Conservation (phyloP, 2,113 vertebrate genomes). For the Passerina amoena region DNA sequence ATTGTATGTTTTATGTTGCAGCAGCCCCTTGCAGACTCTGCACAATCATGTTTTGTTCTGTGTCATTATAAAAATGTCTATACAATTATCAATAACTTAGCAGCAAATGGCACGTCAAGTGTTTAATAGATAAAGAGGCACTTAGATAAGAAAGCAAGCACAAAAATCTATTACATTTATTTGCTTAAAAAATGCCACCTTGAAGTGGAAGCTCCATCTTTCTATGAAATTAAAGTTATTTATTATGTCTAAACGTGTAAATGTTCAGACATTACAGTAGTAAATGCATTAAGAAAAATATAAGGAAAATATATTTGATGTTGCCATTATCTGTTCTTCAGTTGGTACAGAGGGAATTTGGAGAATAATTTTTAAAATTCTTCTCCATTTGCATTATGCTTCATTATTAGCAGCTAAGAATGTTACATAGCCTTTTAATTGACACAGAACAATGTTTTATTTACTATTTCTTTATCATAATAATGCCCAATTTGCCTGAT, state of each 20-base stretch:
- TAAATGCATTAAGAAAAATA: neutral
- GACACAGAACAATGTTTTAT: neutral
- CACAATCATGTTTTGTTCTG: neutral
- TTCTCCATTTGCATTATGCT: neutral
- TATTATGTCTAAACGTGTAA: neutral
- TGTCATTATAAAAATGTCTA: neutral
- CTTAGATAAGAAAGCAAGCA: neutral
- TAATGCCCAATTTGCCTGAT: neutral
- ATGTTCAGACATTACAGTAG: neutral
- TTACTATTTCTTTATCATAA: neutral
- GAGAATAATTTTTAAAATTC: neutral
- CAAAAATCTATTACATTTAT: neutral
- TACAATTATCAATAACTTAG: neutral
- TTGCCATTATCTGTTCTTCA: neutral
- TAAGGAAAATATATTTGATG: neutral
- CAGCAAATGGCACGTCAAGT: neutral
- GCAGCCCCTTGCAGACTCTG: neutral
- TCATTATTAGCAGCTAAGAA: neutral
- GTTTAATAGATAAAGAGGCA: neutral
- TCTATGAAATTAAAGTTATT: neutral
- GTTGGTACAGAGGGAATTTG: neutral
- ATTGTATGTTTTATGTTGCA: neutral
- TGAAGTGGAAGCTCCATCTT: neutral
- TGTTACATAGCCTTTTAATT: neutral
- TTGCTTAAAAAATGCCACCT: neutral